A percentile compares a stretch with the other conserved stretches of the same genome.
Conservation (phyloP, 2,888 invertebrate genomes). For the Atrina japonica region DNA sequence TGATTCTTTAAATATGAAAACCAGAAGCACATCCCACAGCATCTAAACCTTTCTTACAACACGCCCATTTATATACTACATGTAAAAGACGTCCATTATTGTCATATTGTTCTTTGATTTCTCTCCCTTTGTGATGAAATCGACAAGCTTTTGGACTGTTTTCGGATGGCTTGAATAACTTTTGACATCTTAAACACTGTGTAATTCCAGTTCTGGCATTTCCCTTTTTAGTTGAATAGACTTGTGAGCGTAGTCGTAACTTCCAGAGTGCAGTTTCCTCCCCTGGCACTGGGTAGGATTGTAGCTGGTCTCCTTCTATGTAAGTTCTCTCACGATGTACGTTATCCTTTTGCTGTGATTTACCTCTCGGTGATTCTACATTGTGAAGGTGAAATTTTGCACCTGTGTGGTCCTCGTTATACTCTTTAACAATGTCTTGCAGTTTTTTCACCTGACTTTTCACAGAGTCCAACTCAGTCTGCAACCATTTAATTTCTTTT, state of each 20-base stretch:
- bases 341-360: background rate
- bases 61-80: slow-evolving; percentile 72
- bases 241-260: slow-evolving; percentile 56
- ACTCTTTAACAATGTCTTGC: slow-evolving; percentile 62
- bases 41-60: slow-evolving; percentile 69
- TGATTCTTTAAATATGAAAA: slow-evolving; percentile 68
- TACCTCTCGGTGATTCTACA: slow-evolving; percentile 43
- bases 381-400: slow-evolving; percentile 64
- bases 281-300: slow-evolving; percentile 52
- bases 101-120: slow-evolving; percentile 69
- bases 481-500: slow-evolving; percentile 59
- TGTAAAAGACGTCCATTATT: slow-evolving; percentile 60
- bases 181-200: slow-evolving; percentile 72
- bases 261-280: slow-evolving; percentile 64
- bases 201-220: slow-evolving; percentile 57
- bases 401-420: slow-evolving; percentile 64
- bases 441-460: slow-evolving; percentile 60
- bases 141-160: slow-evolving; percentile 68
- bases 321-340: slow-evolving; percentile 59
- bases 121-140: slow-evolving; percentile 70
- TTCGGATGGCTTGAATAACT: slow-evolving; percentile 66
- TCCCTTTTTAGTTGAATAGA: slow-evolving; percentile 53
- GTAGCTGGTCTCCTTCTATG: slow-evolving; percentile 65
- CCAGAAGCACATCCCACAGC: slow-evolving; percentile 69
- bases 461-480: slow-evolving; percentile 56